Evolutionary conservation across 2,888 invertebrate species (phyloP).

Genomic region (Ormyrus rosae): DNA sequence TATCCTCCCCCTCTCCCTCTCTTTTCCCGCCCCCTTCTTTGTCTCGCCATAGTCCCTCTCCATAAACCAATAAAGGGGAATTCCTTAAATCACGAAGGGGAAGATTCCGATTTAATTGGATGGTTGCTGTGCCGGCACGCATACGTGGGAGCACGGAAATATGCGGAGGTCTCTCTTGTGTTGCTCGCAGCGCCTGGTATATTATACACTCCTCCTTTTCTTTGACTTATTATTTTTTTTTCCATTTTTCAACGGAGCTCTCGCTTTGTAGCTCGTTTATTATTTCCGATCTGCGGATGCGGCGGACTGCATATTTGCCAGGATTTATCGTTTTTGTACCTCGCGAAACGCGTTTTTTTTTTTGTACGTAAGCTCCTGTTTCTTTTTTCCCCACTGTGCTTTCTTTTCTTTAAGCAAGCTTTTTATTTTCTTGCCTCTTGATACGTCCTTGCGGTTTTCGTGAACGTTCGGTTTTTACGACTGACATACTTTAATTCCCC

Average conservation of each 20-base stretch:
- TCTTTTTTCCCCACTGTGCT: not conserved
- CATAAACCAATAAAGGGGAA: constrained; percentile 46
- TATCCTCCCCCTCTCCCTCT: no score
- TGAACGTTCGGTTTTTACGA: constrained; percentile 29
- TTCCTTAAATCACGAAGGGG: constrained; percentile 48
- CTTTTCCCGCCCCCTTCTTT: not conserved
- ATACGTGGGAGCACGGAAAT: constrained; percentile 32
- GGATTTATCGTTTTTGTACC: not conserved
- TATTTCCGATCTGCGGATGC: no score
- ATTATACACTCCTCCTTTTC: constrained; percentile 1
- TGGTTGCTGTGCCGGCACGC: constrained; percentile 31
- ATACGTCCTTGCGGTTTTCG: constrained; percentile 36
- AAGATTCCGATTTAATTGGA: constrained; percentile 53
- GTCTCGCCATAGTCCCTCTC: constrained; percentile 12
- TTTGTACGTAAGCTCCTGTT: not conserved
- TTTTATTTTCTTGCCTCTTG: constrained; percentile 9
- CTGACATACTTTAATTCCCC: constrained; percentile 27
- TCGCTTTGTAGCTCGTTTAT: not conserved
- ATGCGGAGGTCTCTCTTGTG: constrained; percentile 19
- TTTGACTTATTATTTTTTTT: not conserved
- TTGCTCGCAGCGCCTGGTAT: constrained; percentile 1
- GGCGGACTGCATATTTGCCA: not conserved
- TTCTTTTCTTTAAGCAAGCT: constrained; percentile 11
- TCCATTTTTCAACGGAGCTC: not conserved
- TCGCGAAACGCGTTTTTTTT: not conserved